Base-by-base conservation (phyloP, 2,888 invertebrate species). In the Sepioteuthis lessoniana region DNA sequence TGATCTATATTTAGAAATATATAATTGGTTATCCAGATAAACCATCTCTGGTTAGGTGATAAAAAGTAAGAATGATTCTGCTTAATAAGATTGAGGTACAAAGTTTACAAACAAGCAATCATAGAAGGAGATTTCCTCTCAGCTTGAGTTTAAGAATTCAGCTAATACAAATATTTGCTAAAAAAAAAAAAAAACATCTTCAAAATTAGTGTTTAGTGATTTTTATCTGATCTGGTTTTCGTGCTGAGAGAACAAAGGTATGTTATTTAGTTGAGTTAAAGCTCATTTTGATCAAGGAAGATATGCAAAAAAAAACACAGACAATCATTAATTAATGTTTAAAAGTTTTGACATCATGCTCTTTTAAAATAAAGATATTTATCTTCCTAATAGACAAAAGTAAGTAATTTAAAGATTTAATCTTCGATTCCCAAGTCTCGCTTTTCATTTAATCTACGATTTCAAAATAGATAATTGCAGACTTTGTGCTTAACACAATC, bases 381-480 rank as follows among this genome's bases (percentile, higher is more conserved):
- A 76, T 76, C 76, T n/a, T 8, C 76, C 16, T 76, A 76, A 76
- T 76, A 76, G 76, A 76, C 76, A n/a, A 16, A 76, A 19, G 76
- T 76, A 76, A 76, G 76, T 76, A n/a, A 76, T 76, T 76, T 76
- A 35, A 76, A 76, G 76, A 76, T 76, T n/a, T 76, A 35, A 76
- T 76, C 76, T 35, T 0, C n/a, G n/a, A 35, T 25, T 76, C 13
- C 13, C 10, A 8, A 31, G 60, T 76, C n/a, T 76, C 76, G n/a
- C 76, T n/a, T 35, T n/a, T 35, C 35, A n/a, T 76, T 76, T 76
- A 16, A 76, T 76, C 76, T 76, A 76, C 16, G 76, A 76, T 76
- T 76, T 76, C 35, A 16, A 35, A 76, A 76, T 35, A 76, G 76
- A 76, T 76, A 76, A 76, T 76, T 76, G n/a, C 76, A n/a, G n/a